Evolutionary conservation across 2,113 vertebrate genomes (phyloP).

Genomic region (Astur gentilis): DNA sequence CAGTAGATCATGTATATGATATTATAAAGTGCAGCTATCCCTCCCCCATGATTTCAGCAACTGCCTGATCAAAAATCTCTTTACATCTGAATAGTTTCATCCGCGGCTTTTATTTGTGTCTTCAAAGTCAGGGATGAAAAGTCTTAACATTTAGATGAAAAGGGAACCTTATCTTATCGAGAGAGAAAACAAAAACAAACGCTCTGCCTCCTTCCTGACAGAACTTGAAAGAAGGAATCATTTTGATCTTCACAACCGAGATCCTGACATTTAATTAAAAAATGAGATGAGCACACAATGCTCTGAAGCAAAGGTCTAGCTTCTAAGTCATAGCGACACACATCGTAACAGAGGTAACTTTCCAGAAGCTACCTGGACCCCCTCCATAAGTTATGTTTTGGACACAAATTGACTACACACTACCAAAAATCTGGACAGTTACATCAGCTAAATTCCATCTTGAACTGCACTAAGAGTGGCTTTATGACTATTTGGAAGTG

Average conservation of each 20-base stretch:
- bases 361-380: not conserved
- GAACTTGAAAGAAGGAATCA: slow-evolving; percentile 38
- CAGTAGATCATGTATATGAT: not conserved
- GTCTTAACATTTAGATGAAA: slow-evolving; percentile 44
- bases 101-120: not conserved
- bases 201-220: not conserved
- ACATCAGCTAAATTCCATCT: not conserved
- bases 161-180: not conserved
- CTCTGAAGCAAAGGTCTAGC: slow-evolving; percentile 12
- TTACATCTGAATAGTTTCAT: not conserved
- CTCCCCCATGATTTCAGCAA: not conserved
- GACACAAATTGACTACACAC: not conserved
- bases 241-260: slow-evolving; percentile 30
- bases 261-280: slow-evolving; percentile 58
- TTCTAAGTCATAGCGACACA: not conserved
- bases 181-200: slow-evolving; percentile 11
- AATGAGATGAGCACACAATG: not conserved
- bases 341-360: not conserved
- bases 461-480: not conserved
- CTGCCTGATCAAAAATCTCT: slow-evolving; percentile 39
- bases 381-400: not conserved
- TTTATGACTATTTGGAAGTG: not conserved
- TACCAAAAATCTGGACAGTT: not conserved
- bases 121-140: slow-evolving; percentile 32
- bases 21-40: not conserved